Evolutionary conservation across 2,797 vertebrate genomes (phyloP), one percentile per base, ranked within the genome.

Genomic region (Sebastes reedi): DNA sequence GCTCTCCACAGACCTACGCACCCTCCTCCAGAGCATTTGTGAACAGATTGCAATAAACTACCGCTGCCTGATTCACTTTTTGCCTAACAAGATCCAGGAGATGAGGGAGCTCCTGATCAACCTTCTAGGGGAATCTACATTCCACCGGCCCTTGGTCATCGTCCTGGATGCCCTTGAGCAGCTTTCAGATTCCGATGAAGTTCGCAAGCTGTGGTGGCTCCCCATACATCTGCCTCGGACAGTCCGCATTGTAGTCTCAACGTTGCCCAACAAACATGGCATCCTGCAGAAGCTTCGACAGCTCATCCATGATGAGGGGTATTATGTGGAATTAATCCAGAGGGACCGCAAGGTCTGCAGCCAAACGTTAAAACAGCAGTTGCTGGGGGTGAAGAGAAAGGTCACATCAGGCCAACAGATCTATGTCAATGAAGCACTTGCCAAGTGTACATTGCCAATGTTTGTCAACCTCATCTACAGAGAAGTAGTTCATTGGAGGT

Each of bases 331-430:
- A 89, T 89, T 99, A 86, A 95, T 95, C 66, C 96, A 98, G 84
- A 95, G 96, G 78, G 98, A 99, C 86, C 96, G 97, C 83, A 99
- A 99, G 92, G 95, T 97, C 93, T 99, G 99, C 91, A 99, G 98
- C 90, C 99, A 99, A 94, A 97, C 97, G 36, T 95, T 99, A 84
- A 99, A 99, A 91, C 98, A 99, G 90, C 98, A 99, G 92, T 94
- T 99, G 82, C 94, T 99, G 52, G 92, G 94, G 12, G 97, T 99
- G 84, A 99, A 98, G 89, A 96, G 99, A 80, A 99, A 99, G 92
- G 98, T 99, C 92, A 99, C 99, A 6, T 99, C 99, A 2, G 99
- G 99, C 68, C 99, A 99, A 91, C 99, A 99, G 92, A 99, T 99
- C 83, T 99, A 99, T 1, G 98, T 99, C 79, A 99, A 99, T 72